These are phyloP conservation scores for Drosophila recens DNA, from an alignment of 2,888 invertebrate species.

Conservation along the genomic window DNA sequence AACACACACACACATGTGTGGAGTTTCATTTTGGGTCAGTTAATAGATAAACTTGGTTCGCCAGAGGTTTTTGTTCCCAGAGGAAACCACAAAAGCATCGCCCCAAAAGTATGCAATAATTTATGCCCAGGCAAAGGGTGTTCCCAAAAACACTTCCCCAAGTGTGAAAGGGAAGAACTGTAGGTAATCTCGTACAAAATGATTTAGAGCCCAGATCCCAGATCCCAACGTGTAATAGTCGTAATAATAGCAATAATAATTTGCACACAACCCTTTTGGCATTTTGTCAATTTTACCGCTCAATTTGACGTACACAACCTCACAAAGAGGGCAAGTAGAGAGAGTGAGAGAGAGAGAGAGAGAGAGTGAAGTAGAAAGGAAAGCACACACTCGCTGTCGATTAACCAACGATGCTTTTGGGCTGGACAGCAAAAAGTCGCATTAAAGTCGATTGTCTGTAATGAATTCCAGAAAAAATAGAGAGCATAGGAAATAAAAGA, in stretches of 20 bases:
- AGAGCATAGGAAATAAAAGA: too few relatives aligned
- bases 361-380: too few relatives aligned
- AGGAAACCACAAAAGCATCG: slow-evolving; percentile 28
- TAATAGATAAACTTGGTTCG: slow-evolving; percentile 20
- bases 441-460: slow-evolving; percentile 68
- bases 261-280: slow-evolving; percentile 73
- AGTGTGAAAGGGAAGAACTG: neutral
- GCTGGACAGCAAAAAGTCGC: slow-evolving; percentile 18
- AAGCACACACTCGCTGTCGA: neutral
- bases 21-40: slow-evolving; percentile 46
- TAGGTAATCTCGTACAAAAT: slow-evolving; percentile 58
- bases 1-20: slow-evolving; percentile 19
- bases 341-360: too few relatives aligned
- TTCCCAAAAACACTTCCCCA: neutral
- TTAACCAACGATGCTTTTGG: slow-evolving; percentile 9
- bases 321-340: neutral
- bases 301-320: slow-evolving; percentile 58
- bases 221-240: slow-evolving; percentile 58
- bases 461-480: slow-evolving; percentile 42
- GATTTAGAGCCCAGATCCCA: slow-evolving; percentile 52
- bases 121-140: slow-evolving; percentile 42
- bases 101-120: slow-evolving; percentile 51
- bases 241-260: slow-evolving; percentile 76
- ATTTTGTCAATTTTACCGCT: slow-evolving; percentile 66
- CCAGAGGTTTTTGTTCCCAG: neutral